phyloP scores from a whole-genome alignment of 2,797 vertebrate genomes.

The Meriones psammophilus region DNA sequence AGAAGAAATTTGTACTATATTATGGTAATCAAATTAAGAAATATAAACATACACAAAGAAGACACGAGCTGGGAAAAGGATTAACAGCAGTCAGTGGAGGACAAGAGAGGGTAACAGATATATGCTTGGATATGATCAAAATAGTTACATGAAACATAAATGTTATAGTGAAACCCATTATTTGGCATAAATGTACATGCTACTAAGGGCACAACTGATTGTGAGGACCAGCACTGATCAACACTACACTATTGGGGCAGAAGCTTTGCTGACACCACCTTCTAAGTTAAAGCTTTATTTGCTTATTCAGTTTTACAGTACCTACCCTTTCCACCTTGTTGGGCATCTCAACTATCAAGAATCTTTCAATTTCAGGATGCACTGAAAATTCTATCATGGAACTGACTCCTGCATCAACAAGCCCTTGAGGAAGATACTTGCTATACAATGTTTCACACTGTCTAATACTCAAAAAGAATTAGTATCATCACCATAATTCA shows the following conservation, averaged over 20 bases:
- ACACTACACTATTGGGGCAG: not conserved
- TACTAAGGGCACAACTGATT: not conserved
- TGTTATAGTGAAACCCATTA: not conserved
- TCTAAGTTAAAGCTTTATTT: conserved; percentile 47
- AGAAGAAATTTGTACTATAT: conserved; percentile 48
- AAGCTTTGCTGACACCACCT: not conserved
- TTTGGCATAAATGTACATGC: not conserved
- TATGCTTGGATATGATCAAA: not conserved
- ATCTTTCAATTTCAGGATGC: conserved; percentile 17
- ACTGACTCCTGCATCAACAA: conserved; percentile 50
- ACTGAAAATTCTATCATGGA: conserved; percentile 7
- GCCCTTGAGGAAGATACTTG: not conserved
- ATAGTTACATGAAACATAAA: not conserved
- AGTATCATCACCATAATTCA: conserved; percentile 15
- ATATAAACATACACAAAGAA: conserved; percentile 20
- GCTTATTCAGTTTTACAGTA: not conserved
- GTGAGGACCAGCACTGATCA: not conserved
- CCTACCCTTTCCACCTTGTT: not conserved
- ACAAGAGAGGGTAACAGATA: not conserved
- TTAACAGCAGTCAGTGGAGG: not conserved
- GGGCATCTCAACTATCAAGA: conserved; percentile 30
- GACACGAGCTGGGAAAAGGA: not conserved
- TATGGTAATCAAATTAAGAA: not conserved
- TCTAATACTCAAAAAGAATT: conserved; percentile 8
- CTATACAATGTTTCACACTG: not conserved